A percentile compares a stretch with the other conserved stretches of the same genome.
Conservation (phyloP, 2,888 invertebrate genomes). For the Corbicula japonica region DNA sequence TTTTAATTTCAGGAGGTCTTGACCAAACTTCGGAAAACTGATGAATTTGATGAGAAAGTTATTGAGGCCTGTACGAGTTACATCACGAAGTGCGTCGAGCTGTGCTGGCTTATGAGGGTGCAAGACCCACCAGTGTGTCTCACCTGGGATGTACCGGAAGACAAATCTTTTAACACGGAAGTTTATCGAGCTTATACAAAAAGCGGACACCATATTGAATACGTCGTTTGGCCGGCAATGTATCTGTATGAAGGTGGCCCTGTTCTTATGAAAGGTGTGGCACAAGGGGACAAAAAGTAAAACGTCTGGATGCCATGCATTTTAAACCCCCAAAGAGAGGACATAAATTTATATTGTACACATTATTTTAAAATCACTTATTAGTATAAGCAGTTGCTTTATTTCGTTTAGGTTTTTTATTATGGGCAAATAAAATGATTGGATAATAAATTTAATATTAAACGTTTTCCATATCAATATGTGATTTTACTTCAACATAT, state of each 20-base stretch:
- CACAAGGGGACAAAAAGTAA: constrained; percentile 45
- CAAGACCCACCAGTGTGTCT: constrained; percentile 59
- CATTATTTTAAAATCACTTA: not conserved
- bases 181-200: constrained; percentile 54
- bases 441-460: no score
- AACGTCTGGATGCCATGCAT: not conserved
- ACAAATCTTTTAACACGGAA: constrained; percentile 45
- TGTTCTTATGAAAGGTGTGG: constrained; percentile 54
- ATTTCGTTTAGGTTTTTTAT: no score
- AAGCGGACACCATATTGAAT: constrained; percentile 54
- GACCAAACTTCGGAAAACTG: constrained; percentile 46
- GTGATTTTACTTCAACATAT: no score
- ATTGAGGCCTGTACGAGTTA: constrained; percentile 46
- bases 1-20: constrained; percentile 49
- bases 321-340: not conserved
- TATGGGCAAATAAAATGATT: no score
- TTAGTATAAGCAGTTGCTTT: no score
- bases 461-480: no score
- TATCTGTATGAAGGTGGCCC: constrained; percentile 56
- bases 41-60: constrained; percentile 46
- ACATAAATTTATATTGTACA: not conserved
- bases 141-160: constrained; percentile 50
- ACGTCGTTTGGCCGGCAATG: constrained; percentile 62
- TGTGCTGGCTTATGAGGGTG: constrained; percentile 59
- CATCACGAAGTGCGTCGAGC: constrained; percentile 49